Evolutionary conservation across 2,797 vertebrate genomes (phyloP).

Genomic region (Rhinichthys osculus): DNA sequence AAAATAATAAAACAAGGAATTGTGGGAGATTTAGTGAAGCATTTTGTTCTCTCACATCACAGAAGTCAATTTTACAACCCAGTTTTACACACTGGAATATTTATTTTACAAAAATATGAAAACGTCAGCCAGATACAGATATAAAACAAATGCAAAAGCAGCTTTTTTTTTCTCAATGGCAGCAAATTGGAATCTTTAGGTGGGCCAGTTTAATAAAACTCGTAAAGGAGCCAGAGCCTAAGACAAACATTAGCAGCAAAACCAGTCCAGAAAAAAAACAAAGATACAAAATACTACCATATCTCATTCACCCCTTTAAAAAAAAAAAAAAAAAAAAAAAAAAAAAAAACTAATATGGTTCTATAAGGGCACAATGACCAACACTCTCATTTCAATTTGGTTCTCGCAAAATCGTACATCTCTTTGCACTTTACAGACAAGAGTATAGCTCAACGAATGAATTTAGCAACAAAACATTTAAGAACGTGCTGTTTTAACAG

Average conservation of each 20-base stretch:
- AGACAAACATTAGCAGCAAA: constrained; percentile 69
- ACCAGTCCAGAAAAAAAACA: constrained; percentile 58
- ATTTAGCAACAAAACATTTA: constrained; percentile 41
- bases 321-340: neutral
- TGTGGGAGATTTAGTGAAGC: neutral
- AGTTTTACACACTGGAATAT: constrained; percentile 64
- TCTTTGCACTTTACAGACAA: constrained; percentile 46
- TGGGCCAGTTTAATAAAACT: constrained; percentile 40
- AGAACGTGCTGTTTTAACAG: constrained; percentile 33
- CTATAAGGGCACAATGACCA: constrained; percentile 31
- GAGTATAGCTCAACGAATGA: constrained; percentile 15
- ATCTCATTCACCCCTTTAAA: constrained; percentile 25
- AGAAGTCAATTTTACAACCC: constrained; percentile 19
- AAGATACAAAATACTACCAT: constrained; percentile 40
- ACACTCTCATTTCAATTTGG: constrained; percentile 55
- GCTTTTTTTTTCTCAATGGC: constrained; percentile 63
- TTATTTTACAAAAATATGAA: constrained; percentile 71
- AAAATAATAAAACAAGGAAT: neutral
- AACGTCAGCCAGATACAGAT: constrained; percentile 67
- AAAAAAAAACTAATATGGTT: constrained; percentile 13
- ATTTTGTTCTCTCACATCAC: neutral
- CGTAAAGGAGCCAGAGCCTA: constrained; percentile 64
- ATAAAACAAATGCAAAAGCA: constrained; percentile 67
- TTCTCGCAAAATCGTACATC: constrained; percentile 45
- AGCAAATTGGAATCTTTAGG: constrained; percentile 59